Evolutionary conservation across 2,113 vertebrate species (phyloP).

Genomic region (Bubo scandiacus): DNA sequence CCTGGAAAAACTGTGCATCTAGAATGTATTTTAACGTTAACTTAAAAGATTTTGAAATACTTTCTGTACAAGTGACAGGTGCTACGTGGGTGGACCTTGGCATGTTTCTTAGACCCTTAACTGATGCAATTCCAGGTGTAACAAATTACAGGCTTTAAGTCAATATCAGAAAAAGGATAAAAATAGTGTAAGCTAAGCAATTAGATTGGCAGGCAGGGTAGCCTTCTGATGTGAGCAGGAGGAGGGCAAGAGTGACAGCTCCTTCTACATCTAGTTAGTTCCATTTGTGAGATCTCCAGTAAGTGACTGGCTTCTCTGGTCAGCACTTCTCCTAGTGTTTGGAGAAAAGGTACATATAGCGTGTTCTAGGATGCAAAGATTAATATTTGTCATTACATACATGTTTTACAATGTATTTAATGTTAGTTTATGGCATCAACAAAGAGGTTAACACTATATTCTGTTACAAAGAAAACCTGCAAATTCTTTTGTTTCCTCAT

Average conservation of each 20-base stretch:
- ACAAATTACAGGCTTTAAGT: conserved; percentile 17
- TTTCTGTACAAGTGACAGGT: neutral
- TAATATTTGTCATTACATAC: neutral
- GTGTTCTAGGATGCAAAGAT: neutral
- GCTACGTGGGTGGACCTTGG: neutral
- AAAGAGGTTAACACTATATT: neutral
- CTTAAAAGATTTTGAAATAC: neutral
- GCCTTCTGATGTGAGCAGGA: neutral
- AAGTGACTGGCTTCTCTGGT: neutral
- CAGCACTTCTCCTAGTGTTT: neutral
- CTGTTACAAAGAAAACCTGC: neutral
- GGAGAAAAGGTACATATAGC: neutral
- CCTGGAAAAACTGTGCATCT: neutral
- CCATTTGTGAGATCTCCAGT: neutral
- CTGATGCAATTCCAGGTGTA: conserved; percentile 6
- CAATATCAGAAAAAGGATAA: neutral
- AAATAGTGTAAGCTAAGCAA: neutral
- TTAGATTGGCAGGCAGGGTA: neutral
- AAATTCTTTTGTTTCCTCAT: neutral
- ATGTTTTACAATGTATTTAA: neutral
- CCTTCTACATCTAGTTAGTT: neutral
- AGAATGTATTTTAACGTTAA: neutral
- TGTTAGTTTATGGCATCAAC: neutral
- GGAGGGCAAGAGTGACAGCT: neutral
- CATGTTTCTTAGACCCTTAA: neutral